Conservation (phyloP, 2,113 vertebrate species). For the Columbina picui region DNA sequence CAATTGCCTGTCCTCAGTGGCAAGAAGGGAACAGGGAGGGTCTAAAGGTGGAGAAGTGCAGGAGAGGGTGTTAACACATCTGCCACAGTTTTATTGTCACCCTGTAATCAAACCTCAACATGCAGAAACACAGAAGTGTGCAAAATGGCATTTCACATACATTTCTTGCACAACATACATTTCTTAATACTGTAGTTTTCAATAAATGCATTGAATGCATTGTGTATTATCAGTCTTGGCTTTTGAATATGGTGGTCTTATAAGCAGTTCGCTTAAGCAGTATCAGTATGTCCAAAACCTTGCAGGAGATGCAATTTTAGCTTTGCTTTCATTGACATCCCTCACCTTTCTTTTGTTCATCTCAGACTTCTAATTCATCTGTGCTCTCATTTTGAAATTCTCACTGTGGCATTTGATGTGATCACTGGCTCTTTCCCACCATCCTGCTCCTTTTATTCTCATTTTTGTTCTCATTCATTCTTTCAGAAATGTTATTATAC, state of each 20-base stretch:
- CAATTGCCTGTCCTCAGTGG: too few species aligned
- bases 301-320: constrained; percentile 20
- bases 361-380: constrained; percentile 24
- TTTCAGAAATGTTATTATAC: not conserved
- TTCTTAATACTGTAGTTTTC: not conserved
- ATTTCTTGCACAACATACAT: not conserved
- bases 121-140: not conserved
- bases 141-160: not conserved
- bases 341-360: constrained; percentile 3
- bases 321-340: constrained; percentile 14
- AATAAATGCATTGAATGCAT: not conserved
- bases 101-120: too few species aligned
- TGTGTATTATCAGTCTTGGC: not conserved
- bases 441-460: not conserved
- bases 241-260: not conserved
- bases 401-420: not conserved
- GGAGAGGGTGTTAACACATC: too few species aligned
- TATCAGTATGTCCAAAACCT: not conserved
- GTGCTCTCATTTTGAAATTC: constrained; percentile 24
- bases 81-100: too few species aligned
- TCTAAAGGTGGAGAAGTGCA: too few species aligned
- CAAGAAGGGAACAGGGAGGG: too few species aligned
- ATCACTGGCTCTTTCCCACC: not conserved
- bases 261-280: not conserved
- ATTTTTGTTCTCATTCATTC: not conserved